Evolutionary conservation across 2,113 vertebrate species (phyloP).

Genomic region (Pholis gunnellus): DNA sequence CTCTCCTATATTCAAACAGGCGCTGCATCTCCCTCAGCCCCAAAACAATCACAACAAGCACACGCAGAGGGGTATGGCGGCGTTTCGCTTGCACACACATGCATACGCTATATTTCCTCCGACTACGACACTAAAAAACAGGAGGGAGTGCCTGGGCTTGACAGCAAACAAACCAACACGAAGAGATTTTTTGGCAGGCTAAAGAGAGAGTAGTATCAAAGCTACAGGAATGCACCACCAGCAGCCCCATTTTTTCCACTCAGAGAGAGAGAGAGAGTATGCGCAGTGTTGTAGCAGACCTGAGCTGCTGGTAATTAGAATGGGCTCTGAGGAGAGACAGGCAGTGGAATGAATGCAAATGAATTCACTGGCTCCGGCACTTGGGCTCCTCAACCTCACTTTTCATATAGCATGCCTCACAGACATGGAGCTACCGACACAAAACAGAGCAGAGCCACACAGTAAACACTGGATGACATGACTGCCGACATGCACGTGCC

Average conservation of each 20-base stretch:
- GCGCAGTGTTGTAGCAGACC: slow-evolving; percentile 75
- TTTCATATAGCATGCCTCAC: slow-evolving; percentile 77
- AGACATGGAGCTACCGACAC: slow-evolving; percentile 74
- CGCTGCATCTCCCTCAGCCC: slow-evolving; percentile 52
- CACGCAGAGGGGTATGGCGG: slow-evolving; percentile 40
- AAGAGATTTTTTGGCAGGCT: slow-evolving; percentile 71
- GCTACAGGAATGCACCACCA: slow-evolving; percentile 74
- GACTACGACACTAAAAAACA: slow-evolving; percentile 64
- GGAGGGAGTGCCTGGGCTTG: slow-evolving; percentile 61
- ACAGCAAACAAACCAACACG: slow-evolving; percentile 75
- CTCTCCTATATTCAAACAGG: slow-evolving; percentile 39
- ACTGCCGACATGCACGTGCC: slow-evolving; percentile 50
- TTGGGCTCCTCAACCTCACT: slow-evolving; percentile 73
- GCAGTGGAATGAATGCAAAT: slow-evolving; percentile 85
- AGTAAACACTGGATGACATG: slow-evolving; percentile 69
- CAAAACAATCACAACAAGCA: slow-evolving; percentile 64
- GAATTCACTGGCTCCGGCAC: slow-evolving; percentile 79
- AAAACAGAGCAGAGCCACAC: slow-evolving; percentile 63
- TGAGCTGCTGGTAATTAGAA: slow-evolving; percentile 84
- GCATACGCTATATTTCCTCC: slow-evolving; percentile 50
- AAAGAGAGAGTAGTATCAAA: slow-evolving; percentile 75
- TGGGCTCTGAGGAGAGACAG: slow-evolving; percentile 81
- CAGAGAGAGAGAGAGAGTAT: slow-evolving; percentile 41
- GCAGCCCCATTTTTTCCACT: slow-evolving; percentile 55
- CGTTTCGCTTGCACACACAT: slow-evolving; percentile 59